Conservation (phyloP, 1,140 invertebrate genomes). For the Drosophila sp. region DNA sequence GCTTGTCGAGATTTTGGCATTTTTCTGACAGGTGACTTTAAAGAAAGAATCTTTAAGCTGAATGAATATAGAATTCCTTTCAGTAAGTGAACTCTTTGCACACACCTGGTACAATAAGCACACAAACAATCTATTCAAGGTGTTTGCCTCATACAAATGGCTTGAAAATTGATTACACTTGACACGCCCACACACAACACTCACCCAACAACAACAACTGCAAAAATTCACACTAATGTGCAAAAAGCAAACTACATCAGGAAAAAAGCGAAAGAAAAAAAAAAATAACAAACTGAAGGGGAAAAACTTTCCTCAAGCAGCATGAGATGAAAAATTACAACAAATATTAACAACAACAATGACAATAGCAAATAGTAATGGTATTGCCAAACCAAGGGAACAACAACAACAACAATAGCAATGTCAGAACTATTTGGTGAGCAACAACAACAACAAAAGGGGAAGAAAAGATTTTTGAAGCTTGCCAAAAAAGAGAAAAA, state of each 20-base stretch:
- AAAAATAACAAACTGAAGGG: slow-evolving; percentile 5
- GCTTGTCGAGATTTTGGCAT: neutral
- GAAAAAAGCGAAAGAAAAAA: neutral
- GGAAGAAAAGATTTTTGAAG: slow-evolving; percentile 53
- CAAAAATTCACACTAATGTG: slow-evolving; percentile 43
- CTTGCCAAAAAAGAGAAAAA: slow-evolving; percentile 37
- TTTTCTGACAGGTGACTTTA: neutral
- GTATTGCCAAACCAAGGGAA: slow-evolving; percentile 59
- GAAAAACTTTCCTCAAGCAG: slow-evolving; percentile 18
- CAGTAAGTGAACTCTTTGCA: slow-evolving; percentile 26
- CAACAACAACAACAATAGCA: slow-evolving; percentile 38
- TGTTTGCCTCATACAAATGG: slow-evolving; percentile 42
- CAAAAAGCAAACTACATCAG: slow-evolving; percentile 43
- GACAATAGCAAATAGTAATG: slow-evolving; percentile 80
- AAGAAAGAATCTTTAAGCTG: neutral
- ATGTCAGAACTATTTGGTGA: slow-evolving; percentile 16
- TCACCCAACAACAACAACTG: slow-evolving; percentile 3
- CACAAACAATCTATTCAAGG: slow-evolving; percentile 30
- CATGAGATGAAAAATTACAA: slow-evolving; percentile 78
- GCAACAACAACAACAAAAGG: slow-evolving; percentile 33
- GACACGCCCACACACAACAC: slow-evolving; percentile 51
- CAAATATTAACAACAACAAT: slow-evolving; percentile 74
- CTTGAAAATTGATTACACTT: slow-evolving; percentile 73
- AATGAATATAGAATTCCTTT: slow-evolving; percentile 28
- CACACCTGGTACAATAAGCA: slow-evolving; percentile 43